Conservation (phyloP, 2,888 invertebrate genomes). For the Athripsodes cinereus region DNA sequence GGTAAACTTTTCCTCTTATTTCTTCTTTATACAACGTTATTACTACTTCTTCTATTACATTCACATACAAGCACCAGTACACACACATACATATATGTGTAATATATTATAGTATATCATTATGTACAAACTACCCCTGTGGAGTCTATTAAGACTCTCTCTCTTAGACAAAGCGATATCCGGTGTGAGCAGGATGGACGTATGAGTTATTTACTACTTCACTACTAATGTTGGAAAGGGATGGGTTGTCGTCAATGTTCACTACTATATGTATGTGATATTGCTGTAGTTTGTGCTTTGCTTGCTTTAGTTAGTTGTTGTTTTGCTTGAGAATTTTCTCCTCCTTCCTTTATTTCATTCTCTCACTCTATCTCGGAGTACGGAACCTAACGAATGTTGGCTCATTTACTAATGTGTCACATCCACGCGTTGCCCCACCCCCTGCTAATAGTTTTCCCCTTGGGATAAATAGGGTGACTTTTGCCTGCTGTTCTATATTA, state of each 20-base stretch:
- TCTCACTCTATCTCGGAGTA: not conserved
- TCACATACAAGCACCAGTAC: conserved; percentile 3
- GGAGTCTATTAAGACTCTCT: conserved; percentile 26
- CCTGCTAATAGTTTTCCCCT: conserved; percentile 25
- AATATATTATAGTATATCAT: too few species aligned
- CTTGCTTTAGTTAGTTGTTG: not conserved
- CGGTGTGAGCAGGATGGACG: conserved; percentile 12
- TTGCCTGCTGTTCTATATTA: not conserved
- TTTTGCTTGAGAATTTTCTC: not conserved
- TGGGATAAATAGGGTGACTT: conserved; percentile 16
- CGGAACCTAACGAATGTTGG: conserved; percentile 49
- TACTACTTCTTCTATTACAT: not conserved
- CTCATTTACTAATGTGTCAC: conserved; percentile 57
- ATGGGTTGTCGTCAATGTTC: not conserved
- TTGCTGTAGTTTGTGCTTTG: too few species aligned
- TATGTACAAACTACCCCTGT: not conserved
- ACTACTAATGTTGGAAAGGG: not conserved
- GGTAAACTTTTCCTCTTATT: conserved; percentile 15
- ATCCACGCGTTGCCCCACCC: conserved; percentile 40
- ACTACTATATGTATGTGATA: too few species aligned
- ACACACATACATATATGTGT: conserved; percentile 14
- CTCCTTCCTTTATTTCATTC: not conserved
- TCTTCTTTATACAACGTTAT: conserved; percentile 5
- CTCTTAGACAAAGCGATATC: conserved; percentile 24
- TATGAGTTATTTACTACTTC: not conserved